Base-by-base conservation (phyloP, 1,140 invertebrate species). In the Panagrolaimus sp. region DNA sequence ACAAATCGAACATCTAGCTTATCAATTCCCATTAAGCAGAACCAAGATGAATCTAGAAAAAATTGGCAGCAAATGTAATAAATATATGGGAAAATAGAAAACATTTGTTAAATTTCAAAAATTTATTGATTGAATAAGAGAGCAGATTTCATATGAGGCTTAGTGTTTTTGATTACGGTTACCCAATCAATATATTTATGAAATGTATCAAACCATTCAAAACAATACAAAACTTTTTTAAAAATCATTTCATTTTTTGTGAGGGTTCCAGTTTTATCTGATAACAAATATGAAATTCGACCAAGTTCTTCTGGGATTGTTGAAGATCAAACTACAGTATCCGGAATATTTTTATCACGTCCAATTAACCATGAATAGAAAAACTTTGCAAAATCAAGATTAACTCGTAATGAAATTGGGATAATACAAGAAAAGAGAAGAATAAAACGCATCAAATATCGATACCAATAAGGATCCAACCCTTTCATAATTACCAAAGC, bases 401-500 rank as follows among this genome's bases (percentile, higher is more conserved):
- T 99, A 1, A 99, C 95, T 72, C 96, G 86, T 76, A 98, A 88
- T 89, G 90, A 93, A 72, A 99, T 95, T 15, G 96, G 96, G 83
- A 99, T 98, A 69, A 99, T 98, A 85, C 98, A 98, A 0, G 95
- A 98, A 85, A 99, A 98, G 0, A 99, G 88, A 10, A 98, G 87
- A 67, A 98, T 89, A 83, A 98, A 99, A 78, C 96, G 87, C 85
- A 98, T 96, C 86, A 96, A 89, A 83, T 98, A 98, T 73, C 90
- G 85, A 83, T 94, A 96, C 96, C 96, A 99, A 26, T 74, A 67
- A 15, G 65, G 58, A 52, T 82, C 77, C 7, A 71, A 21, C 10
- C 79, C 81, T 62, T 83, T 73, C 78, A 76, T 78, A 21, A 77
- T 67, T 87, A 98, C 96, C 90, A 99, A 94, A 5, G 97, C 89